Evolutionary conservation across 1,140 invertebrate genomes (phyloP), one percentile per base, ranked within the genome.

Genomic region (Goniozus legneri): DNA sequence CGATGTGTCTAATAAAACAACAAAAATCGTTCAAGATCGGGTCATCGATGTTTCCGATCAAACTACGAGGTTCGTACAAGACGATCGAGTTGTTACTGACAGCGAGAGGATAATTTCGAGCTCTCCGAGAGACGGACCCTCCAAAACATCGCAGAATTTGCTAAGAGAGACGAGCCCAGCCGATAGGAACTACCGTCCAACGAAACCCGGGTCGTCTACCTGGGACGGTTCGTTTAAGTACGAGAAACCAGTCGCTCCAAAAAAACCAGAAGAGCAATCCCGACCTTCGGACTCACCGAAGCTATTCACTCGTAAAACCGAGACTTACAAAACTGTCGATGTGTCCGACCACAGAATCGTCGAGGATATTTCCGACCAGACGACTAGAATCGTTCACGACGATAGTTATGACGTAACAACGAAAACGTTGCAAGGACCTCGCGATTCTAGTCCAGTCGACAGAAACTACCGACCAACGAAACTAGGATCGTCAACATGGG

Each of bases 141-240:
- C 41, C 50, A 21, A 51, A 46, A 14, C 18, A 32, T 16, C 10
- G 18, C 0, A 38, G 40, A 15, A 50, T n/a, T n/a, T n/a, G 42
- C 32, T 32, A 15, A n/a, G n/a, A n/a, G n/a, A n/a, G n/a, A n/a
- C n/a, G n/a, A n/a, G n/a, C n/a, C n/a, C n/a, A n/a, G 22, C 10
- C 0, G 58, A 61, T n/a, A 51, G 14, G 13, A 40, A 16, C 6
- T 34, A 34, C 2, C 46, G 59, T 24, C 49, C 60, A 14, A 13
- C 36, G 2, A 62, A 62, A 14, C 60, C 54, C 2, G 54, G 56
- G 0, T 46, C 48, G 0, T 59, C 56, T 1, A 57, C 56, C 2
- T 60, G 59, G 60, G 56, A 63, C 27, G 61, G 60, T 2, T 58
- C 56, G 1, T 63, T 63, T 21, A 46, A 58, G 0, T 34, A 43